These are phyloP conservation scores for Pedionomus torquatus DNA, from an alignment of 2,113 vertebrate genomes.

Conservation along the genomic window DNA sequence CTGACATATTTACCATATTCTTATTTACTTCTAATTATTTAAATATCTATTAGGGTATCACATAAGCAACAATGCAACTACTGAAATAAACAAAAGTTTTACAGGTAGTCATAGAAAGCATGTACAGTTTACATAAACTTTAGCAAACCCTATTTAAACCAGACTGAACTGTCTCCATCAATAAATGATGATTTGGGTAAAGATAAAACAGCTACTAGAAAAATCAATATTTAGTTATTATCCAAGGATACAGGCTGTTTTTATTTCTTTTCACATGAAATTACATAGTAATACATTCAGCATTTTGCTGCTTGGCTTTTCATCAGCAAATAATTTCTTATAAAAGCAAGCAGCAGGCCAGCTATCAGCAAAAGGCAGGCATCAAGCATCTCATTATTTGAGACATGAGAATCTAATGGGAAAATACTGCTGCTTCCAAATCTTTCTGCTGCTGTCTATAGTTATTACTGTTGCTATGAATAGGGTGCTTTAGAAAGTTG, in stretches of 20 bases:
- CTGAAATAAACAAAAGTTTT: background rate
- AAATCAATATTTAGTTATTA: constrained; percentile 47
- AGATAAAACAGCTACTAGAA: constrained; percentile 22
- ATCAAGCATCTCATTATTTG: constrained; percentile 4
- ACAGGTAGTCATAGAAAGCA: background rate
- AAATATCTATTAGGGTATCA: background rate
- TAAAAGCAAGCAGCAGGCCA: background rate
- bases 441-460: background rate
- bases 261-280: constrained; percentile 22
- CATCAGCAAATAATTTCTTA: background rate
- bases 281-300: constrained; percentile 8
- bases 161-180: background rate
- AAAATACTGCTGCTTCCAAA: background rate
- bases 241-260: background rate
- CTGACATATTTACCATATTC: background rate
- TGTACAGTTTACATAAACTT: background rate
- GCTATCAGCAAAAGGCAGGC: constrained; percentile 23
- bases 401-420: background rate
- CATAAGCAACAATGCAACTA: background rate
- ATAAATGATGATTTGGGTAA: background rate
- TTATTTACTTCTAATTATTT: background rate
- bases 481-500: background rate
- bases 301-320: constrained; percentile 12
- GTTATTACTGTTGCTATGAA: background rate
- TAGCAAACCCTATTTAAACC: background rate